Conservation (phyloP, 2,797 vertebrate species). For the Hydrocynus forskahlii region DNA sequence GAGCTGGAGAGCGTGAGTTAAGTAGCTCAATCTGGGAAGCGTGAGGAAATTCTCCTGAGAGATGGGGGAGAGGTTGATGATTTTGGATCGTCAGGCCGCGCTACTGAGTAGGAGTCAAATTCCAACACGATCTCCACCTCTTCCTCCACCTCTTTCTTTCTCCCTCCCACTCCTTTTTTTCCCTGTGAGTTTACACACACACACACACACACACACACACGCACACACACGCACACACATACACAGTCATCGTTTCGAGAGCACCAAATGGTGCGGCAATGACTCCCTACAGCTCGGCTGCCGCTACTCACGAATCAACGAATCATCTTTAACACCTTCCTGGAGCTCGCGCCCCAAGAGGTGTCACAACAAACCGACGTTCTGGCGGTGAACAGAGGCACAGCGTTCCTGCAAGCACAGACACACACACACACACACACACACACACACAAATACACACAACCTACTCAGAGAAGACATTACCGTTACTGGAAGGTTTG, state of each 20-base stretch:
- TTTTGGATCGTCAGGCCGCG: constrained; percentile 41
- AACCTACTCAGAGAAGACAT: constrained; percentile 43
- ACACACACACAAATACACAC: constrained; percentile 31
- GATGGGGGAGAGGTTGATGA: constrained; percentile 48
- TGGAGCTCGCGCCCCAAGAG: constrained; percentile 72
- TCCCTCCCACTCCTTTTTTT: constrained; percentile 42
- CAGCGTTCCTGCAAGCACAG: constrained; percentile 48
- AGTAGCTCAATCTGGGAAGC: constrained; percentile 45
- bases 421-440: constrained; percentile 58
- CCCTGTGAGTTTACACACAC: constrained; percentile 45
- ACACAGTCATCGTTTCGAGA: constrained; percentile 62
- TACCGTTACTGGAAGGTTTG: constrained; percentile 41
- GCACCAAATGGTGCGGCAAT: constrained; percentile 65
- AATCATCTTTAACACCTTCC: constrained; percentile 71
- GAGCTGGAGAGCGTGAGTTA: constrained; percentile 28
- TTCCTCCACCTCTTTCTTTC: constrained; percentile 53
- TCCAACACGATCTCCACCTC: constrained; percentile 61
- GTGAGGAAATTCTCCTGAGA: constrained; percentile 35
- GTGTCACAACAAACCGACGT: constrained; percentile 77
- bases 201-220: constrained; percentile 49
- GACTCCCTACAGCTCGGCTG: constrained; percentile 62
- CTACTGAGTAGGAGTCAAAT: constrained; percentile 64
- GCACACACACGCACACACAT: constrained; percentile 26
- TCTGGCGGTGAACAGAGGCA: constrained; percentile 71
- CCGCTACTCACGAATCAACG: constrained; percentile 63